These are phyloP conservation scores for Seriola dumerili DNA, from an alignment of 2,113 vertebrate genomes.

Conservation along the genomic window DNA sequence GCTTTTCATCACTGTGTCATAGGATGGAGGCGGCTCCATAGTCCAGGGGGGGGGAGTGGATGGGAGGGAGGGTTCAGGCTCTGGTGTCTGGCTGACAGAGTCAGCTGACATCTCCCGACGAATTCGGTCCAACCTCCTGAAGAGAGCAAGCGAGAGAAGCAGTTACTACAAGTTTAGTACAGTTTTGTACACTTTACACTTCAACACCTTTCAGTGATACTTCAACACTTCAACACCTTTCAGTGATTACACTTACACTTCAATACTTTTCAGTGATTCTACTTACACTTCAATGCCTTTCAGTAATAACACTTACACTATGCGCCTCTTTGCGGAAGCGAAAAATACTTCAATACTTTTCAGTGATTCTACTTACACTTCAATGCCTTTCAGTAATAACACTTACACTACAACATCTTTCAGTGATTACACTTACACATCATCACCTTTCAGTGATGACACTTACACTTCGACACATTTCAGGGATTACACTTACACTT, in stretches of 20 bases:
- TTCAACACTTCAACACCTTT: not conserved
- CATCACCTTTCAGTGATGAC: not conserved
- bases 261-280: too few relatives aligned
- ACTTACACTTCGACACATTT: not conserved
- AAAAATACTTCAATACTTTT: not conserved
- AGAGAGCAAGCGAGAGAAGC: not conserved
- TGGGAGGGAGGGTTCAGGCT: slow-evolving; percentile 71
- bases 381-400: too few relatives aligned
- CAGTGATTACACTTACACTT: not conserved
- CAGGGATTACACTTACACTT: too few relatives aligned
- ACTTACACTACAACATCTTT: not conserved
- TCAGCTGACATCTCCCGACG: slow-evolving; percentile 83
- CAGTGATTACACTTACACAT: not conserved
- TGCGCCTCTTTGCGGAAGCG: too few relatives aligned
- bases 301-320: too few relatives aligned
- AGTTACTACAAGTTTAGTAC: not conserved
- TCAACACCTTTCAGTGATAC: too few relatives aligned
- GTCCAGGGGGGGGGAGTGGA: slow-evolving; percentile 83
- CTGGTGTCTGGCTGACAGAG: slow-evolving; percentile 50
- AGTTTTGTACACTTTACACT: not conserved
- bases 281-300: not conserved
- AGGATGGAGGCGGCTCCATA: slow-evolving; percentile 86
- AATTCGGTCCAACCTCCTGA: slow-evolving; percentile 86
- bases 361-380: too few relatives aligned
- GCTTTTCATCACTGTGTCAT: slow-evolving; percentile 87